A percentile compares a stretch with the other conserved stretches of the same genome.
Evolutionary conservation across 2,888 invertebrate genomes (phyloP).

Genomic region (Macaria liturata): DNA sequence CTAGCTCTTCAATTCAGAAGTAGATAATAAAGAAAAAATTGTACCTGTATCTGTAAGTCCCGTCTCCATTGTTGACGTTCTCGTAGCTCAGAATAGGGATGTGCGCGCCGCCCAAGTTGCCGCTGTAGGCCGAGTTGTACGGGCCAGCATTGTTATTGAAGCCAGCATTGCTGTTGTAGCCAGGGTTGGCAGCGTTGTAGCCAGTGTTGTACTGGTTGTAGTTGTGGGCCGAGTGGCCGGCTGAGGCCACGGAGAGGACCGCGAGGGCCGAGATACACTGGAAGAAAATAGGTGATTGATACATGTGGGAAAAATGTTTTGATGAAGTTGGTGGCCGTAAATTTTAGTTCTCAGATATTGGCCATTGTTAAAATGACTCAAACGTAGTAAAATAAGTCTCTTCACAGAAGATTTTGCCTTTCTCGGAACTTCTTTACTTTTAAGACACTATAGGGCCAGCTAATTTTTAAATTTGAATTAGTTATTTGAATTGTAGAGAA

Average conservation of each 20-base stretch:
- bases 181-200: constrained; percentile 27
- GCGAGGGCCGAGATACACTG: constrained; percentile 49
- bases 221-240: constrained; percentile 42
- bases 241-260: constrained; percentile 44
- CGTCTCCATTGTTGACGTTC: constrained; percentile 84
- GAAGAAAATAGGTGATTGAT: constrained; percentile 9
- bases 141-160: constrained; percentile 18
- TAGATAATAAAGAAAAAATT: no score
- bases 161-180: neutral
- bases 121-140: constrained; percentile 32
- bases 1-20: no score
- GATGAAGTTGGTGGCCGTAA: no score
- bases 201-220: constrained; percentile 7
- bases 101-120: constrained; percentile 56
- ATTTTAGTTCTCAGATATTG: no score
- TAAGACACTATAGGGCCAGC: no score
- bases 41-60: constrained; percentile 85
- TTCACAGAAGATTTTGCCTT: no score
- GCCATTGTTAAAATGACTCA: no score
- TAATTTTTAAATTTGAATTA: no score
- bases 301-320: no score
- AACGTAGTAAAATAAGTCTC: no score
- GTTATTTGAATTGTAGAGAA: no score
- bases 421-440: no score
- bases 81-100: constrained; percentile 84